Base-by-base conservation (phyloP, 2,797 vertebrate genomes). In the Limosa lapponica region DNA sequence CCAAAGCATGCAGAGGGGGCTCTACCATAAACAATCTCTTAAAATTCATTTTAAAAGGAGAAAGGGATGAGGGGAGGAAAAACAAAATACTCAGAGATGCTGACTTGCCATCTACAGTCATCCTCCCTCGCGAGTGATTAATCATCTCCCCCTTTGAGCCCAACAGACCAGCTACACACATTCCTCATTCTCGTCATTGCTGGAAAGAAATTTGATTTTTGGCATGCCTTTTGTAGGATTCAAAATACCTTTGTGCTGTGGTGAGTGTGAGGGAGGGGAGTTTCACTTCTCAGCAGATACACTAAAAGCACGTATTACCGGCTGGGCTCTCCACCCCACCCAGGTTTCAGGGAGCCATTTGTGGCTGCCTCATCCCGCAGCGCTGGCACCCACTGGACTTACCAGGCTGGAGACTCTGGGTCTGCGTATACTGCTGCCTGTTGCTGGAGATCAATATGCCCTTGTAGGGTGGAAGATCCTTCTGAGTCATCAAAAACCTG, bases 151-250 rank as follows among this genome's bases (percentile, higher is more conserved):
- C 10, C 66, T 93, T 64, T 36, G 59, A 65, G 64, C 66, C 77
- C 44, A 82, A 49, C 8, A 36, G 62, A 90, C 54, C 66, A 96
- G 89, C 81, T 93, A 96, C n/a, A 82, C 49, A 43, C 96, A 96
- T 96, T 97, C 96, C 85, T 94, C n/a, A 15, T 82, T 83, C 82
- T 87, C 34, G 86, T 90, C 62, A 88, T 51, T 95, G 66, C 78
- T 83, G 67, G 82, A 70, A 95, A 91, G 13, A 82, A 87, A 67
- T 52, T 44, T 93, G 24, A 64, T 93, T 95, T 97, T 95, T 95
- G 44, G 55, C 89, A 24, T 96, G 82, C 94, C 85, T 90, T 93
- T 93, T 70, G 52, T 57, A 82, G 52, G 67, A 95, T 82, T 73
- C 87, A 82, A 54, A 95, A 96, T 93, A 91, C 89, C 49, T 95